Evolutionary conservation across 2,888 invertebrate genomes (phyloP).

Genomic region (Euplagia quadripunctaria): DNA sequence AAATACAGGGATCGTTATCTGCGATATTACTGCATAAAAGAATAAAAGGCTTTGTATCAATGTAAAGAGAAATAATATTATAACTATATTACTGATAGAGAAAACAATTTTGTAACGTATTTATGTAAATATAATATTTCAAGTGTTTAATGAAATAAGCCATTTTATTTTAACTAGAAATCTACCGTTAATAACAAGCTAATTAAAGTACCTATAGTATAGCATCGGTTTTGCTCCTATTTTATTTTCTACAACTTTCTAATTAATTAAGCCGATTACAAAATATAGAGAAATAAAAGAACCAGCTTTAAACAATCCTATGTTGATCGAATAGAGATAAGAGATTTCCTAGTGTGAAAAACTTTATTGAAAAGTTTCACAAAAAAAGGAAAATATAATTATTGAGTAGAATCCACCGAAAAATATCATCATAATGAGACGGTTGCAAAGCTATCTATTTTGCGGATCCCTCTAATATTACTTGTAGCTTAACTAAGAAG

Average conservation of each 20-base stretch:
- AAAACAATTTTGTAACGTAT: not conserved
- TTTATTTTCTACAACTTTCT: too few relatives aligned
- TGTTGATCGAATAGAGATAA: too few relatives aligned
- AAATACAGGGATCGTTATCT: constrained; percentile 13
- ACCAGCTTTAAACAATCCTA: too few relatives aligned
- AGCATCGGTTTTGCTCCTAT: too few relatives aligned
- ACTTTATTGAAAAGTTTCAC: too few relatives aligned
- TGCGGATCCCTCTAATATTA: not conserved
- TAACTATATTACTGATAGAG: not conserved
- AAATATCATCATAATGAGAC: not conserved
- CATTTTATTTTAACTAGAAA: not conserved
- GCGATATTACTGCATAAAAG: constrained; percentile 6
- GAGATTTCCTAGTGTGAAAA: too few relatives aligned
- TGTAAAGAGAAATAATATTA: not conserved
- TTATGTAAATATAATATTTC: not conserved
- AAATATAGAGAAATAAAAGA: too few relatives aligned
- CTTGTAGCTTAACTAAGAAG: not conserved
- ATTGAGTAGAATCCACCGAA: too few relatives aligned
- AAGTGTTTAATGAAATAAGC: not conserved
- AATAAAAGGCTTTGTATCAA: not conserved
- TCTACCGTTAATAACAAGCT: too few relatives aligned
- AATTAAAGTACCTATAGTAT: too few relatives aligned
- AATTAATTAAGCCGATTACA: too few relatives aligned
- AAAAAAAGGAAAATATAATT: not conserved
- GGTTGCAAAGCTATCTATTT: not conserved